Base-by-base conservation (phyloP, 1,140 invertebrate species). In the Anthonomus grandis region DNA sequence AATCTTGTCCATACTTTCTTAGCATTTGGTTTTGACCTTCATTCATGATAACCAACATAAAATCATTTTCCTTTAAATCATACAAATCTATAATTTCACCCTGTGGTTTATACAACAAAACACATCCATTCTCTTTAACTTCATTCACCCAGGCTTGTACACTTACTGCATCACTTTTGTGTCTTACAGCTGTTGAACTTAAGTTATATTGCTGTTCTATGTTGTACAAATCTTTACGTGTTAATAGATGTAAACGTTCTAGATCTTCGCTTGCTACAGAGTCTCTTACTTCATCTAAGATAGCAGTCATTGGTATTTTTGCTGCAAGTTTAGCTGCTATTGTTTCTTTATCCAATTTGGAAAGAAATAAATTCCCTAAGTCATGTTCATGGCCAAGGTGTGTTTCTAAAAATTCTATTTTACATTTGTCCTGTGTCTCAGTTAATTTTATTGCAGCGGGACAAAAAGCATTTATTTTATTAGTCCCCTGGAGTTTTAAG, bases 161-260 rank as follows among this genome's bases (percentile, higher is more conserved):
- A 19, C 22, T 48, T n/a, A 48, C 17, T 13, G 45, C 45, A 48
- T 48, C 45, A 31, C 18, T 48, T 13, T 13, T 9, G 37, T 34
- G 47, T 8, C 47, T 15, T 18, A 37, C 15, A 21, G 47, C 36
- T 23, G 18, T 10, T 21, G 12, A 6, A 23, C 37, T 49, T 13
- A 34, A n/a, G 23, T 34, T 4, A 25, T 13, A 49, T 13, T 6
- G 6, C 47, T 37, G 4, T 45, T 49, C 46, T 31, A 58, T 58
- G 34, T 59, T 62, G 37, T 60, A 53, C 3, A 60, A 31, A 31
- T 63, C 52, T 48, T 60, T 60, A 42, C 46, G n/a, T 57, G 1
- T 52, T 36, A 53, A 23, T 4, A 62, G 36, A 42, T 58, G 60
- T 2, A 58, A 37, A 38, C 56, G 52, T 49, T 62, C 15, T 15